phyloP scores from a whole-genome alignment of 2,113 vertebrate species.

The Holacanthus passer region DNA sequence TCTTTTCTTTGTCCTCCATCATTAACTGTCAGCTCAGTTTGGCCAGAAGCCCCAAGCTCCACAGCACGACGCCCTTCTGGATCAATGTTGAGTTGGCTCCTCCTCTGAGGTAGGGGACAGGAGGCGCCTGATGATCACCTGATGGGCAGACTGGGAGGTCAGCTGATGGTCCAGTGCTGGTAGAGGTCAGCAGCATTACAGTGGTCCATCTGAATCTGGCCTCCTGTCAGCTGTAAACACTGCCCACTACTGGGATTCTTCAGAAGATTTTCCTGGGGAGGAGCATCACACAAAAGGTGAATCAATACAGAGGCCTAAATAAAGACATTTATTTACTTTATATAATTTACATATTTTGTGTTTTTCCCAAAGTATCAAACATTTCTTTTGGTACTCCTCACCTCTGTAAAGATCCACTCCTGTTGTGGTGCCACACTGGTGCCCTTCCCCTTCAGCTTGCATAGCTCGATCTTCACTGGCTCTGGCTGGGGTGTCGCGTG shows the following conservation, averaged over 20 bases:
- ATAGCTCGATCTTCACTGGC: conserved; percentile 84
- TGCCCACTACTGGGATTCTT: conserved; percentile 86
- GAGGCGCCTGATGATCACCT: conserved; percentile 29
- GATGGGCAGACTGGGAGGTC: conserved; percentile 55
- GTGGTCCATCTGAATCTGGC: conserved; percentile 80
- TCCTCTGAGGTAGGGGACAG: conserved; percentile 4
- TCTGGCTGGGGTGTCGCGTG: conserved; percentile 61
- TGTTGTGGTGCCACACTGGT: conserved; percentile 85
- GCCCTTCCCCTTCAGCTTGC: conserved; percentile 86
- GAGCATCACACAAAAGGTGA: background rate
- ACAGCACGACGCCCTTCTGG: conserved; percentile 3
- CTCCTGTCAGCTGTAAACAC: conserved; percentile 85
- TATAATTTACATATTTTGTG: too few species aligned
- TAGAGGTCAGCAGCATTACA: conserved; percentile 84
- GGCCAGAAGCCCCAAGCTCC: conserved; percentile 14
- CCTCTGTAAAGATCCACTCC: conserved; percentile 90
- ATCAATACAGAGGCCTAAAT: conserved; percentile 2
- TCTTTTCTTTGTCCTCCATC: conserved; percentile 44
- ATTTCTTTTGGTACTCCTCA: conserved; percentile 72
- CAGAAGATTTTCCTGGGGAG: conserved; percentile 86
- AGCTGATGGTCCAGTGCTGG: conserved; percentile 91
- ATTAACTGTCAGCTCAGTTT: conserved; percentile 32
- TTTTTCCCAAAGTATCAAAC: background rate
- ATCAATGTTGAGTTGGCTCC: conserved; percentile 18
- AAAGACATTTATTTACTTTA: too few species aligned